Evolutionary conservation across 2,797 vertebrate genomes (phyloP).

Genomic region (Leontopithecus rosalia): DNA sequence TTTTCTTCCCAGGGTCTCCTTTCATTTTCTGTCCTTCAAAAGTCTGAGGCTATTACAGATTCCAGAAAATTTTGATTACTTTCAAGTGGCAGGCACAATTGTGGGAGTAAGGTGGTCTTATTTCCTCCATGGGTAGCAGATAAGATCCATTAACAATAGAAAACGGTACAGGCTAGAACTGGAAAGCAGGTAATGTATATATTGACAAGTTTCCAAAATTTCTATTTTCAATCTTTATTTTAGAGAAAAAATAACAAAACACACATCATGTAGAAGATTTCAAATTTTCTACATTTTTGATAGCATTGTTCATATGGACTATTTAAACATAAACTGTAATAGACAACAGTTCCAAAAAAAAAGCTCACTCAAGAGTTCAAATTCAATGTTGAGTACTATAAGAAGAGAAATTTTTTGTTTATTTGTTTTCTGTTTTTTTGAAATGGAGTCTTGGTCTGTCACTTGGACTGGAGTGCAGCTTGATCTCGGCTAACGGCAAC

Average conservation of each 20-base stretch:
- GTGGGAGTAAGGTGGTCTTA: neutral
- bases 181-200: neutral
- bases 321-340: slow-evolving; percentile 25
- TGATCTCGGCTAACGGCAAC: neutral
- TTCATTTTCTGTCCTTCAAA: neutral
- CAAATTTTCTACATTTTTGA: neutral
- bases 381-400: neutral
- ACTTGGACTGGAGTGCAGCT: neutral
- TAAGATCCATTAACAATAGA: neutral
- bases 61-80: neutral
- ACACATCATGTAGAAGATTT: neutral
- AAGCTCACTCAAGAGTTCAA: neutral
- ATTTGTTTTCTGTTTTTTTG: neutral
- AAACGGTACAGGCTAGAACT: neutral
- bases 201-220: neutral
- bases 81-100: neutral
- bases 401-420: neutral
- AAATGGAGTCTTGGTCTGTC: neutral
- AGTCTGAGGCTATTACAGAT: neutral
- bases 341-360: neutral
- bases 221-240: neutral
- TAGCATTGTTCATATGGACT: neutral
- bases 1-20: neutral
- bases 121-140: neutral
- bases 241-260: neutral